These are phyloP conservation scores for Morpho achilles DNA, from an alignment of 2,888 invertebrate genomes.

Conservation along the genomic window DNA sequence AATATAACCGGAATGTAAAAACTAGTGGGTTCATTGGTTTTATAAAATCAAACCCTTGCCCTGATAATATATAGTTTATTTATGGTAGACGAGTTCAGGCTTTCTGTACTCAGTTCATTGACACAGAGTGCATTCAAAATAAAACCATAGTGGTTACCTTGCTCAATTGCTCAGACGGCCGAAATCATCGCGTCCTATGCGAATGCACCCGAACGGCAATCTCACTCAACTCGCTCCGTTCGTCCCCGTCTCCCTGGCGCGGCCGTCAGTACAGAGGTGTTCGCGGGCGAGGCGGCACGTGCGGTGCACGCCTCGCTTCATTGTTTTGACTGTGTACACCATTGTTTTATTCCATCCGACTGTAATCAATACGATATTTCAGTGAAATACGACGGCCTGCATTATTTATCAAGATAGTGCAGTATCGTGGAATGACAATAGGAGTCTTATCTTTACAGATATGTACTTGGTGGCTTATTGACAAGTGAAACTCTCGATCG, in stretches of 20 bases:
- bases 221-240: constrained; percentile 41
- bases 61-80: neutral
- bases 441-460: constrained; percentile 41
- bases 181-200: constrained; percentile 56
- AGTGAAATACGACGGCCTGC: constrained; percentile 56
- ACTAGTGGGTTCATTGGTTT: too few relatives aligned
- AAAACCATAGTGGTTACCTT: constrained; percentile 51
- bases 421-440: constrained; percentile 43
- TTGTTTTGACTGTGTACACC: constrained; percentile 64
- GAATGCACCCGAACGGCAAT: constrained; percentile 65
- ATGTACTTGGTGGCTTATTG: constrained; percentile 59
- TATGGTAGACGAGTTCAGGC: constrained; percentile 10
- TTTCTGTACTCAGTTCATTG: constrained; percentile 37
- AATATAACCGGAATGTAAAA: too few relatives aligned
- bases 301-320: constrained; percentile 72
- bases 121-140: constrained; percentile 41
- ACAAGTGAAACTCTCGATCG: constrained; percentile 70
- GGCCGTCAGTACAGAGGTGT: constrained; percentile 59
- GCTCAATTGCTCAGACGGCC: constrained; percentile 36
- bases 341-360: constrained; percentile 66
- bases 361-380: constrained; percentile 63
- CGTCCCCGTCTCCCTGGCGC: constrained; percentile 28
- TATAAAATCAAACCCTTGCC: too few relatives aligned
- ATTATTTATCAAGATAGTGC: constrained; percentile 39
- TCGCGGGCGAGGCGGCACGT: constrained; percentile 78